These are phyloP conservation scores for Hirtodrosophila histrioides DNA, from an alignment of 2,888 invertebrate genomes.

Conservation along the genomic window DNA sequence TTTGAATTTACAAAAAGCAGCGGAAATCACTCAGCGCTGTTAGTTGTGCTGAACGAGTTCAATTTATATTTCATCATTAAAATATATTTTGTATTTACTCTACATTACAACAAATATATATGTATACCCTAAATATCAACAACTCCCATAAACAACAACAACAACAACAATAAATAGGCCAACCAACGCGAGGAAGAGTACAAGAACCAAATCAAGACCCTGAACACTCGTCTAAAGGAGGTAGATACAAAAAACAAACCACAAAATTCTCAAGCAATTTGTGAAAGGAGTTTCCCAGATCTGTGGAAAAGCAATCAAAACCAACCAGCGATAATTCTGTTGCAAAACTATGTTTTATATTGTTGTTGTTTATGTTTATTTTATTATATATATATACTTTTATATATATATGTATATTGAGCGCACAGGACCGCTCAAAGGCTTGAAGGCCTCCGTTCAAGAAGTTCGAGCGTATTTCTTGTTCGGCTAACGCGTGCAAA, in stretches of 20 bases:
- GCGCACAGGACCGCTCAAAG: constrained; percentile 38
- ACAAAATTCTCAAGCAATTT: constrained; percentile 22
- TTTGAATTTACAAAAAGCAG: no score
- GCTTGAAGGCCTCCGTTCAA: constrained; percentile 24
- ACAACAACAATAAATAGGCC: constrained; percentile 88
- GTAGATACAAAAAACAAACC: constrained; percentile 85
- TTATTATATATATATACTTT: constrained; percentile 9
- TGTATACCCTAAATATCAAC: constrained; percentile 34
- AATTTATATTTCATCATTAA: constrained; percentile 14
- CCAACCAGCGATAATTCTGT: constrained; percentile 54
- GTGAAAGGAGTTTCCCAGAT: constrained; percentile 68
- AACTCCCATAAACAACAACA: constrained; percentile 60
- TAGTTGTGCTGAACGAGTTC: no score
- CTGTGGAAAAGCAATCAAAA: constrained; percentile 51
- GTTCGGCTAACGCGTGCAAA: constrained; percentile 28
- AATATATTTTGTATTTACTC: constrained; percentile 34
- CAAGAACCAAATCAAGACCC: constrained; percentile 99
- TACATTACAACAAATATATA: constrained; percentile 23
- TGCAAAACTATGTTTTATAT: constrained; percentile 38
- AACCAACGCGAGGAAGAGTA: constrained; percentile 99
- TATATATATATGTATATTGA: constrained; percentile 22
- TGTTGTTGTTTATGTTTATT: constrained; percentile 69
- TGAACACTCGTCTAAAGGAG: constrained; percentile 99
- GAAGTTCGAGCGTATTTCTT: constrained; percentile 23
- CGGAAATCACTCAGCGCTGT: no score